A percentile compares a stretch with the other conserved stretches of the same genome.
Evolutionary conservation across 1,140 invertebrate species (phyloP).

Genomic region (Ylistrum balloti): DNA sequence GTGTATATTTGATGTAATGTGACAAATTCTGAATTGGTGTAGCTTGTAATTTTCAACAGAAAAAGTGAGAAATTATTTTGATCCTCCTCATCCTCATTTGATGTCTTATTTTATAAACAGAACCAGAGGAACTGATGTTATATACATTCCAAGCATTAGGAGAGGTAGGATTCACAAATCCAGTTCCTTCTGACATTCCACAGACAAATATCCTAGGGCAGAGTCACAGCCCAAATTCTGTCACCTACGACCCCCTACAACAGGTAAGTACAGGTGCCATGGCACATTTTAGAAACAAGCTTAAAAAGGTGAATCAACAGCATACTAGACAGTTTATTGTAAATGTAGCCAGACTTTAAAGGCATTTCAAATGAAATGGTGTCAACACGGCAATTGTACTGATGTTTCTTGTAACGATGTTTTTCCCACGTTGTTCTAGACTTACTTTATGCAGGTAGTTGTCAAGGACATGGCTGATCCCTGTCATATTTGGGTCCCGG

Average conservation of each 20-base stretch:
- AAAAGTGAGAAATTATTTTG: too few relatives aligned
- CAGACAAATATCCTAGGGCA: conserved; percentile 68
- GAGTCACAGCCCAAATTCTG: conserved; percentile 68
- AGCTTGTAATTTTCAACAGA: too few relatives aligned
- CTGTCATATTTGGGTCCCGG: neutral
- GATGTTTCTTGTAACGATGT: too few relatives aligned
- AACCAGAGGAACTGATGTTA: conserved; percentile 68
- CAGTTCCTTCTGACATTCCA: conserved; percentile 61
- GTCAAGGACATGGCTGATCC: neutral
- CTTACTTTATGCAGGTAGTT: neutral
- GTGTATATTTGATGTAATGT: too few relatives aligned
- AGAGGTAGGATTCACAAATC: conserved; percentile 71
- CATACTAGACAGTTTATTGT: neutral
- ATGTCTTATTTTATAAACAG: conserved; percentile 47
- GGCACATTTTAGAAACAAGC: too few relatives aligned
- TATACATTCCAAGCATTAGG: conserved; percentile 71
- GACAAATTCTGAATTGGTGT: too few relatives aligned
- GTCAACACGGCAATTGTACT: neutral
- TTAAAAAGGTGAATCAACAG: too few relatives aligned
- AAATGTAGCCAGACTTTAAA: neutral
- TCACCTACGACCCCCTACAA: conserved; percentile 73
- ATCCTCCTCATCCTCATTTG: too few relatives aligned
- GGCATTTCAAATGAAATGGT: neutral
- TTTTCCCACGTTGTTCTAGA: neutral
- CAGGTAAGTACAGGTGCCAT: conserved; percentile 67